Conservation (phyloP, 2,797 vertebrate genomes). For the Sternotherus odoratus region DNA sequence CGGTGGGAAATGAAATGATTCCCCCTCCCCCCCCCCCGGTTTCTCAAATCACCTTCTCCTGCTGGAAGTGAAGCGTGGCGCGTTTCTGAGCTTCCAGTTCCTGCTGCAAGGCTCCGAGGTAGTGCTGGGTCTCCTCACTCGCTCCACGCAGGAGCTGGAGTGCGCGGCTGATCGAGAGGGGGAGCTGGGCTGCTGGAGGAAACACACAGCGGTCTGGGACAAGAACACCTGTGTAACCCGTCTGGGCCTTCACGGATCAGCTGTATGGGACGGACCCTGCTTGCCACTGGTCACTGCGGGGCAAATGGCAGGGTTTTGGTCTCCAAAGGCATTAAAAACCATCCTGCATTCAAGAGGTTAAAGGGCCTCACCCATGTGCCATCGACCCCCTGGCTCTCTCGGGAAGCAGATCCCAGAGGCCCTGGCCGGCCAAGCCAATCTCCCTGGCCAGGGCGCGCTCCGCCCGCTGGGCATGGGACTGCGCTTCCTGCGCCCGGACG, state of each 20-base stretch:
- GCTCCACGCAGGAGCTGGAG: slow-evolving; percentile 73
- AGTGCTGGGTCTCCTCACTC: slow-evolving; percentile 73
- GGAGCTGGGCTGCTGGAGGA: slow-evolving; percentile 16
- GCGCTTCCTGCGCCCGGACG: slow-evolving; percentile 36
- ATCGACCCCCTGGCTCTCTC: fast-evolving
- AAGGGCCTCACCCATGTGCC: not conserved
- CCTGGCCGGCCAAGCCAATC: slow-evolving; percentile 65
- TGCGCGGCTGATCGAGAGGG: slow-evolving; percentile 59
- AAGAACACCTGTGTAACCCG: fast-evolving
- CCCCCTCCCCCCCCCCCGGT: fast-evolving
- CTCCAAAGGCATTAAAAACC: fast-evolving
- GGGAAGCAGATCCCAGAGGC: slow-evolving; percentile 59
- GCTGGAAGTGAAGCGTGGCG: slow-evolving; percentile 59
- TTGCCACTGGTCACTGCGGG: fast-evolving
- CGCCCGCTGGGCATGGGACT: slow-evolving; percentile 70
- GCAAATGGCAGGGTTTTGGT: no score
- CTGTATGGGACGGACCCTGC: not conserved
- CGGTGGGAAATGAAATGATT: fast-evolving
- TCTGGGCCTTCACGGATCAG: not conserved
- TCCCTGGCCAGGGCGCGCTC: slow-evolving; percentile 61
- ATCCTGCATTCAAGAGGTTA: fast-evolving
- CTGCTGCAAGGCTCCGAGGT: slow-evolving; percentile 70
- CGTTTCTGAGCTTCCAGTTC: slow-evolving; percentile 75
- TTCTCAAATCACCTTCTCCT: slow-evolving; percentile 73
- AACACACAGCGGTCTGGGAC: fast-evolving